Evolutionary conservation across 30 jellyfish, hydroid and myxozoan species (phyloP).

Genomic region (Mastigias papua): DNA sequence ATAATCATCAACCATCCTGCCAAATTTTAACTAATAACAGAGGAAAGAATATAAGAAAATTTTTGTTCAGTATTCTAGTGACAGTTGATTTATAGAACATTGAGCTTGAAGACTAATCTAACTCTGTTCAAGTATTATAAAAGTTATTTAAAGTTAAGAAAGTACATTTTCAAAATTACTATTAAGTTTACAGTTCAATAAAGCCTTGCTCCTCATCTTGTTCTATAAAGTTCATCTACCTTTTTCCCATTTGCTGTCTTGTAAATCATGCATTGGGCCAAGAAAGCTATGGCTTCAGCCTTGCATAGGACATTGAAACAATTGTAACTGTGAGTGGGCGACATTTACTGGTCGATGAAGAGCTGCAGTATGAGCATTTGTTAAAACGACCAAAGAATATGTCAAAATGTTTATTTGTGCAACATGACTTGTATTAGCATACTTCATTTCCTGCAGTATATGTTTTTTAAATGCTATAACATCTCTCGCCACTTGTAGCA

Average conservation of each 20-base stretch:
- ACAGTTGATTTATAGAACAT: neutral
- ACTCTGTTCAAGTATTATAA: no score
- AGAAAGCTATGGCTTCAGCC: slow-evolving; percentile 39
- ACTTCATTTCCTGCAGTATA: slow-evolving; percentile 36
- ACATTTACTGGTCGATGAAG: slow-evolving; percentile 37
- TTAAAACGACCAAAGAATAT: slow-evolving; percentile 28
- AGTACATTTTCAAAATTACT: neutral
- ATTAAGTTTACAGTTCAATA: neutral
- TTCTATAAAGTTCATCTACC: neutral
- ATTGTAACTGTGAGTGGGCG: slow-evolving; percentile 29
- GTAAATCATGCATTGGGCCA: neutral
- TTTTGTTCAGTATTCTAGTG: slow-evolving; percentile 45
- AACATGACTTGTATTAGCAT: slow-evolving; percentile 11
- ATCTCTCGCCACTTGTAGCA: slow-evolving; percentile 49
- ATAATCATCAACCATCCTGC: slow-evolving; percentile 26
- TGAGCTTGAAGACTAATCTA: no score
- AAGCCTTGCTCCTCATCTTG: neutral
- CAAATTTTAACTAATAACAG: neutral
- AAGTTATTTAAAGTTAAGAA: no score
- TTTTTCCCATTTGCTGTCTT: neutral
- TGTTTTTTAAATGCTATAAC: slow-evolving; percentile 45
- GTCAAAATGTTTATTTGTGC: slow-evolving; percentile 52
- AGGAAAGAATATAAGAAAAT: slow-evolving; percentile 34
- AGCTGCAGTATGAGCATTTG: slow-evolving; percentile 69
- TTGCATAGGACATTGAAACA: slow-evolving; percentile 26